A percentile compares a stretch with the other conserved stretches of the same genome.
Conservation (phyloP, 2,113 vertebrate genomes). For the Prionailurus bengalensis region DNA sequence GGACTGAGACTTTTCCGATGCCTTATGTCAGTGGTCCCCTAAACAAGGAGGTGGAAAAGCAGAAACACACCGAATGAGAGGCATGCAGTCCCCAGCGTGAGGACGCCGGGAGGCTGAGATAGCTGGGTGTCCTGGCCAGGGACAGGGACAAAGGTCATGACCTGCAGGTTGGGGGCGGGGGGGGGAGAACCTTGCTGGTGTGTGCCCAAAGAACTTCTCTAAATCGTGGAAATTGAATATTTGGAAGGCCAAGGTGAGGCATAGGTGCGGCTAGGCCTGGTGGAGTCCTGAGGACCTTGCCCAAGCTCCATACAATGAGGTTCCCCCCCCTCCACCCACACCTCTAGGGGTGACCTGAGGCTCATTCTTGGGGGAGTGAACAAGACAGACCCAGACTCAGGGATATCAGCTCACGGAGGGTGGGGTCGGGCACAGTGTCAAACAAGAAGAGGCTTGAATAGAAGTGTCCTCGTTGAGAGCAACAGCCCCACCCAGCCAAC, state of each 20-base stretch:
- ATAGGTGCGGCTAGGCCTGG: rapidly evolving
- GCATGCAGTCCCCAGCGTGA: background rate
- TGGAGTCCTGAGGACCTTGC: background rate
- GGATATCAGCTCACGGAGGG: background rate
- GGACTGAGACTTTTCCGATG: background rate
- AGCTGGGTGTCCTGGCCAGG: background rate
- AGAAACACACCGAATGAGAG: background rate
- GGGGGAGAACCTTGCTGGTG: background rate
- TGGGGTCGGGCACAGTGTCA: background rate
- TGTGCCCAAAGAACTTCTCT: background rate
- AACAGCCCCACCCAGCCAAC: background rate
- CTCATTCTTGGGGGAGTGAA: too few relatives aligned
- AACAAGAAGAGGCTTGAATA: background rate
- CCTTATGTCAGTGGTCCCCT: background rate
- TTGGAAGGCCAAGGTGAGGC: background rate
- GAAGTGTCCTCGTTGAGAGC: background rate
- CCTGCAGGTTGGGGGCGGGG: too few relatives aligned
- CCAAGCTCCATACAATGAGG: rapidly evolving
- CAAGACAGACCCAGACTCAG: background rate
- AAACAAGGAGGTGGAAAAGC: background rate
- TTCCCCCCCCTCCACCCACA: background rate
- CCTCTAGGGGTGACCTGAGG: background rate
- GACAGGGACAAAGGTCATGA: too few relatives aligned
- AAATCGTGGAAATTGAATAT: background rate
- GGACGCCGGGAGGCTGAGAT: background rate